These are phyloP conservation scores for Conger conger DNA, from an alignment of 2,113 vertebrate genomes.

Conservation along the genomic window DNA sequence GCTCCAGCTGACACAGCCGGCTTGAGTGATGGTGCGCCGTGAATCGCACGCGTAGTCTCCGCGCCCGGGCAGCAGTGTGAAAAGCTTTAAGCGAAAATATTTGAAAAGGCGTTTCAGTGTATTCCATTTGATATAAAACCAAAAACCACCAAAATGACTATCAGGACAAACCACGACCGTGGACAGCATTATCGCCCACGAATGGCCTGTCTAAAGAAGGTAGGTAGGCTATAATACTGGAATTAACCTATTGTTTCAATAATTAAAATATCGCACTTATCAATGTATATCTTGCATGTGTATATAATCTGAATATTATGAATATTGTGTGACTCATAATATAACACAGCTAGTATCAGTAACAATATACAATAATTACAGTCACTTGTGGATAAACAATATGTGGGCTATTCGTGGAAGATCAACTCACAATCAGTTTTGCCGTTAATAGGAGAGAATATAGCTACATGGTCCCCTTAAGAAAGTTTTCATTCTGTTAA, in stretches of 20 bases:
- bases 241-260: neutral
- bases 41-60: neutral
- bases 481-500: neutral
- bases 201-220: slow-evolving; percentile 89
- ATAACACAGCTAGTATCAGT: neutral
- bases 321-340: neutral
- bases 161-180: slow-evolving; percentile 78
- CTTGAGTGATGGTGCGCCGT: neutral
- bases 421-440: neutral
- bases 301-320: neutral
- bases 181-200: slow-evolving; percentile 80
- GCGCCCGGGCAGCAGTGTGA: too few species aligned
- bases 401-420: neutral
- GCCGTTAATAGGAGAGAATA: neutral
- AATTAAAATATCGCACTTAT: neutral
- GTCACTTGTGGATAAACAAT: too few species aligned
- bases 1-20: slow-evolving; percentile 31
- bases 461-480: neutral
- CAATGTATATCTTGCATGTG: neutral
- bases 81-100: neutral
- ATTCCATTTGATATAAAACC: neutral
- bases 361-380: neutral
- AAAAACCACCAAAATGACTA: slow-evolving; percentile 73
- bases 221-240: slow-evolving; percentile 55
- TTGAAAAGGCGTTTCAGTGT: neutral